phyloP scores from a whole-genome alignment of 2,797 vertebrate genomes.

The Amblyopsis hoosieri region DNA sequence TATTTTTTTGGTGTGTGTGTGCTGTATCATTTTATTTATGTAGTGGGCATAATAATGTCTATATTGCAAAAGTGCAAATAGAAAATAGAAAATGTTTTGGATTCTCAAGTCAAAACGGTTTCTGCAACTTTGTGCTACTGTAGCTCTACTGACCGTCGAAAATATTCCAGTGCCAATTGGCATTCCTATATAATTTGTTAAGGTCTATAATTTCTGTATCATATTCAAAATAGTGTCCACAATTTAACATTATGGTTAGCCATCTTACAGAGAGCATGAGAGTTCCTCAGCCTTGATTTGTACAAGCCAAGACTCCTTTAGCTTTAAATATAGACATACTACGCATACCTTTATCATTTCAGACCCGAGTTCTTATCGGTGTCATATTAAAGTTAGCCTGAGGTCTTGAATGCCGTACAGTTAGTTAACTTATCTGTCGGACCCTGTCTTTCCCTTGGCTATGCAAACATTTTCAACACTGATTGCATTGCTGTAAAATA shows the following conservation, averaged over 20 bases:
- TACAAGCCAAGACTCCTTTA: constrained; percentile 52
- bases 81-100: constrained; percentile 23
- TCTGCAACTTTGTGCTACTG: constrained; percentile 59
- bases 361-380: constrained; percentile 60
- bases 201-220: constrained; percentile 64
- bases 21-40: constrained; percentile 34
- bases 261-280: constrained; percentile 1
- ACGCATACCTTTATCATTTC: constrained; percentile 71
- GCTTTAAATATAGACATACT: constrained; percentile 76
- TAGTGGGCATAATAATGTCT: background rate
- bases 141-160: constrained; percentile 51
- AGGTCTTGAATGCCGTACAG: constrained; percentile 17
- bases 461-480: too few relatives aligned
- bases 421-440: constrained; percentile 8
- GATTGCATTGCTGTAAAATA: background rate
- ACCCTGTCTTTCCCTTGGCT: constrained; percentile 7
- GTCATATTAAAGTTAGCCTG: constrained; percentile 64
- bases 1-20: constrained; percentile 1
- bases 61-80: constrained; percentile 20
- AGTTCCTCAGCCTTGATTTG: constrained; percentile 55
- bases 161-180: constrained; percentile 58
- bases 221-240: constrained; percentile 47
- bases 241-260: constrained; percentile 44
- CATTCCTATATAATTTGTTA: constrained; percentile 51
- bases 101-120: constrained; percentile 37